phyloP scores from a whole-genome alignment of 2,888 invertebrate species.

The Apocheima hispidaria region DNA sequence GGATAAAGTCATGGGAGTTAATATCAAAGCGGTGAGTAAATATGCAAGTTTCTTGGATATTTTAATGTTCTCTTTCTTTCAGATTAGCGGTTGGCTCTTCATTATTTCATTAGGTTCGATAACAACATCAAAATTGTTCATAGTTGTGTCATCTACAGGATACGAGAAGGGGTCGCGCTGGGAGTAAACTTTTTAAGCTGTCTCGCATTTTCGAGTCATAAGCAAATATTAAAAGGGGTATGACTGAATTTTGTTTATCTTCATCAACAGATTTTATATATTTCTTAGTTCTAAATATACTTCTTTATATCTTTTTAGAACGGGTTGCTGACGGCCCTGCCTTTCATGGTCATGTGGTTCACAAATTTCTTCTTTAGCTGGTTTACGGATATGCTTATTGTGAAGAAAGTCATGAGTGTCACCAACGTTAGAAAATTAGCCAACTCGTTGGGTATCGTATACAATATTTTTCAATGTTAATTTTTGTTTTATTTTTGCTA shows the following conservation, averaged over 20 bases:
- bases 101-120: neutral
- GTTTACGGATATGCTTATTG: slow-evolving; percentile 87
- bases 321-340: slow-evolving; percentile 89
- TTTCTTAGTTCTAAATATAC: neutral
- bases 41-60: neutral
- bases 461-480: slow-evolving; percentile 6
- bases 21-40: slow-evolving; percentile 78
- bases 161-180: neutral
- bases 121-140: neutral
- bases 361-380: slow-evolving; percentile 90
- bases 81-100: neutral
- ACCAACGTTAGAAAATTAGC: slow-evolving; percentile 86
- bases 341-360: slow-evolving; percentile 91
- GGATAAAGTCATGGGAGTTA: slow-evolving; percentile 89
- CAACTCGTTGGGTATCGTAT: slow-evolving; percentile 77
- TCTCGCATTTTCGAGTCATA: slow-evolving; percentile 9
- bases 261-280: neutral
- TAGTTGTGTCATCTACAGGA: slow-evolving; percentile 10
- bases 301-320: slow-evolving; percentile 76
- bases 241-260: slow-evolving; percentile 10
- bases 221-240: slow-evolving; percentile 24
- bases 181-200: slow-evolving; percentile 5
- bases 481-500: neutral
- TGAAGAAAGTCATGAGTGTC: slow-evolving; percentile 80
- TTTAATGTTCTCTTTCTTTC: slow-evolving; percentile 28